Percentiles rank a stretch among this genome's conserved stretches.
These are phyloP conservation scores for Leptonema lineaticorne DNA, from an alignment of 1,140 invertebrate genomes.

Conservation along the genomic window DNA sequence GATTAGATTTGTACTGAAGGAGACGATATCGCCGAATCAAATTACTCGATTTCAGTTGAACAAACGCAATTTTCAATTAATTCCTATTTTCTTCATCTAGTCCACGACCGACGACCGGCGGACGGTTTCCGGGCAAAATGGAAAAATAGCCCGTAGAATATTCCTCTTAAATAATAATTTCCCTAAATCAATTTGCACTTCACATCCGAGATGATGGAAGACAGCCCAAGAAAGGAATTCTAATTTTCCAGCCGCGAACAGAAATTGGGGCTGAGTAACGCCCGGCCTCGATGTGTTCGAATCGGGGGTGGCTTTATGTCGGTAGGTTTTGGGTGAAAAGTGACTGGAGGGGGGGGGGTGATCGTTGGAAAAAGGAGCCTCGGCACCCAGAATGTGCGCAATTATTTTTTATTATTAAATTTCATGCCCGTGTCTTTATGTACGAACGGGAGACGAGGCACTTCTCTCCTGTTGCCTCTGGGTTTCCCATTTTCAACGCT, in stretches of 20 bases:
- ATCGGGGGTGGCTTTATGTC: too few relatives aligned
- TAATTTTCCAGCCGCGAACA: conserved; percentile 26
- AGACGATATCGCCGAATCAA: conserved; percentile 17
- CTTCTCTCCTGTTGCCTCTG: not conserved
- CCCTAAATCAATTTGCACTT: conserved; percentile 39
- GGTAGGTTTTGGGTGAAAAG: not conserved
- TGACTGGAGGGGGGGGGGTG: not conserved
- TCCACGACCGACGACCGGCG: not conserved
- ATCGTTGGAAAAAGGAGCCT: too few relatives aligned
- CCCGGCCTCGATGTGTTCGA: too few relatives aligned
- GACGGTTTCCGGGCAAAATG: not conserved
- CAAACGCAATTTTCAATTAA: conserved; percentile 28
- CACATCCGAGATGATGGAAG: conserved; percentile 27
- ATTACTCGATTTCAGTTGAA: conserved; percentile 17
- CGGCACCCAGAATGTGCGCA: conserved; percentile 30
- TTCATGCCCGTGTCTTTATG: conserved; percentile 24
- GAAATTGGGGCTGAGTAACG: not conserved
- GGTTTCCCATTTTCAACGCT: too few relatives aligned
- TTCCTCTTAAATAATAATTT: conserved; percentile 36
- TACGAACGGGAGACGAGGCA: not conserved
- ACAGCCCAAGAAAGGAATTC: conserved; percentile 31
- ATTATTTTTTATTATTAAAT: conserved; percentile 38
- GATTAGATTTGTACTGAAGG: conserved; percentile 19
- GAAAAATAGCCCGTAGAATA: conserved; percentile 20
- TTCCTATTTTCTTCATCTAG: conserved; percentile 20